Evolutionary conservation across 2,888 invertebrate genomes (phyloP).

Genomic region (Drosophila picticornis): DNA sequence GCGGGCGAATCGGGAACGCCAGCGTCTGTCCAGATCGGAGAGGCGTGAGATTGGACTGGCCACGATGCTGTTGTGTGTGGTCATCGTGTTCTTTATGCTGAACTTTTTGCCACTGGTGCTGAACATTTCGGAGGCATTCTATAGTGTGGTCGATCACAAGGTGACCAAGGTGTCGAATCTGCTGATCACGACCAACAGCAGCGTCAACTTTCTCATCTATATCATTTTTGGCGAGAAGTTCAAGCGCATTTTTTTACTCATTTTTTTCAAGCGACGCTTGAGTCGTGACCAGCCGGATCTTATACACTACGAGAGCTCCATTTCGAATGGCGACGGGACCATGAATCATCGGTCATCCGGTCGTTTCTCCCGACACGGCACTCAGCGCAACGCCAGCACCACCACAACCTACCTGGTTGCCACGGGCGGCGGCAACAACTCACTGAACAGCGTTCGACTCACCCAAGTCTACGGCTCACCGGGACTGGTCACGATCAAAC

Average conservation of each 20-base stretch:
- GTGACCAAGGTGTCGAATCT: conserved; percentile 94
- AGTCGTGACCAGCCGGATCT: conserved; percentile 90
- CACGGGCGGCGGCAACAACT: conserved; percentile 62
- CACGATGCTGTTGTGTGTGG: conserved; percentile 97
- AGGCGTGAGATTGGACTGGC: conserved; percentile 97
- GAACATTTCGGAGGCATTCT: conserved; percentile 94
- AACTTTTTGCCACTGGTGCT: conserved; percentile 94
- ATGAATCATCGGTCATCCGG: conserved; percentile 87
- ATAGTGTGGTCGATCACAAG: conserved; percentile 88
- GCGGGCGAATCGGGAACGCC: conserved; percentile 95
- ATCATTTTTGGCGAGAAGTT: conserved; percentile 99
- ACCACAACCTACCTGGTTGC: conserved; percentile 79
- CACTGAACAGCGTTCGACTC: conserved; percentile 83
- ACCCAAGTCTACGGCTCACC: conserved; percentile 76
- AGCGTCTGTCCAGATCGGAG: conserved; percentile 94
- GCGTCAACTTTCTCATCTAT: conserved; percentile 98
- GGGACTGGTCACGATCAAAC: conserved; percentile 82
- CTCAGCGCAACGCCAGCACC: conserved; percentile 84
- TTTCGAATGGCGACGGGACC: conserved; percentile 91
- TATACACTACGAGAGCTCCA: conserved; percentile 93
- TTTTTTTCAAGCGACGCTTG: conserved; percentile 90
- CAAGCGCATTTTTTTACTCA: conserved; percentile 92
- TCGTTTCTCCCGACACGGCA: conserved; percentile 87
- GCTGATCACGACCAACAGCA: conserved; percentile 97
- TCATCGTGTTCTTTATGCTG: conserved; percentile 96